A percentile compares a stretch with the other conserved stretches of the same genome.
These are phyloP conservation scores for Mustelus asterias DNA, from an alignment of 2,113 vertebrate species.

Conservation along the genomic window DNA sequence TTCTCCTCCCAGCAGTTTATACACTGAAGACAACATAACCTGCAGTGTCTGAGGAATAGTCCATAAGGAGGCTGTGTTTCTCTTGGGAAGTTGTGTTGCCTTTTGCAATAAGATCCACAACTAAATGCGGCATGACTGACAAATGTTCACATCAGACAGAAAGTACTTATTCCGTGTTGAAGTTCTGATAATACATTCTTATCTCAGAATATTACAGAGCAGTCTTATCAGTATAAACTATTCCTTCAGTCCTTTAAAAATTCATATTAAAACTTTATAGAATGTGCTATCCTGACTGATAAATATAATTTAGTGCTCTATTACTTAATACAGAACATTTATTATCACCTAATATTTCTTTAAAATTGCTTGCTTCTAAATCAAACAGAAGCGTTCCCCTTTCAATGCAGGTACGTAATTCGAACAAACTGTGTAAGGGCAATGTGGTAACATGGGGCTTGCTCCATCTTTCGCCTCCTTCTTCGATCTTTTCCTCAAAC, in stretches of 20 bases:
- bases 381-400: constrained; percentile 52
- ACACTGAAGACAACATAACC: background rate
- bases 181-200: background rate
- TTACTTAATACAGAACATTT: background rate
- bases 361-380: constrained; percentile 52
- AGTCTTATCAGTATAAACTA: background rate
- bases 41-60: background rate
- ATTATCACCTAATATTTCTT: constrained; percentile 56
- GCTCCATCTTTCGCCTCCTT: constrained; percentile 58
- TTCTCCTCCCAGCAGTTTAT: background rate
- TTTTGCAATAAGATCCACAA: background rate
- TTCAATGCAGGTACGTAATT: constrained; percentile 50
- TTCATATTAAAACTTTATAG: background rate
- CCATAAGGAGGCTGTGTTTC: background rate
- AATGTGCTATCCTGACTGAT: background rate
- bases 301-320: background rate
- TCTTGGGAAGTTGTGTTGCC: background rate
- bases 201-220: background rate
- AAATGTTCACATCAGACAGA: background rate
- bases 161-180: background rate
- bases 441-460: constrained; percentile 56
- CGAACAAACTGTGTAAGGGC: constrained; percentile 55
- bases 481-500: constrained; percentile 66
- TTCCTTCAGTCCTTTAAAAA: background rate
- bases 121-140: background rate